A percentile compares a stretch with the other conserved stretches of the same genome.
Conservation (phyloP, 2,797 vertebrate genomes). For the Mallotus villosus region DNA sequence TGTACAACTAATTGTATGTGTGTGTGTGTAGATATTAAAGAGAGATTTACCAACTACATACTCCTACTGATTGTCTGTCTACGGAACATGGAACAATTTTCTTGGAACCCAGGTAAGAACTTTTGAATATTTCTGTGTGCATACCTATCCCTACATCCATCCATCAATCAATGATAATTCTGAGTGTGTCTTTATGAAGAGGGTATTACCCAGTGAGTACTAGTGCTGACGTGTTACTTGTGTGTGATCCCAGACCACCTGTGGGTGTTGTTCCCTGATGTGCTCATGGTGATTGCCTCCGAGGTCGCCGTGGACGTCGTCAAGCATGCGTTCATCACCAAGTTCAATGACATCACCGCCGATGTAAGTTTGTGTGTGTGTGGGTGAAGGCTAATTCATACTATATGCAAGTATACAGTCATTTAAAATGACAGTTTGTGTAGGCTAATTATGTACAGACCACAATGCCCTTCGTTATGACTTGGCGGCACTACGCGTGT, state of each 20-base stretch:
- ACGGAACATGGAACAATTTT: constrained; percentile 99
- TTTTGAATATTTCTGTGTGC: neutral
- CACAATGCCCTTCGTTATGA: neutral
- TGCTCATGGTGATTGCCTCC: constrained; percentile 95
- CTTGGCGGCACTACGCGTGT: neutral
- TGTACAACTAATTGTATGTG: no score
- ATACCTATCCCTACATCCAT: no score
- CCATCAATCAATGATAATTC: neutral
- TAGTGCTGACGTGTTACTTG: constrained; percentile 8
- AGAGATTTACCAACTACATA: constrained; percentile 97
- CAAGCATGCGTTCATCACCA: constrained; percentile 99
- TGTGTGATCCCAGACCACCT: constrained; percentile 85
- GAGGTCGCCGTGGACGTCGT: constrained; percentile 95
- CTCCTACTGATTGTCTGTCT: constrained; percentile 96
- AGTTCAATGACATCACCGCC: constrained; percentile 98
- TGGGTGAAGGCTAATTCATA: neutral
- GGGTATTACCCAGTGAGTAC: neutral
- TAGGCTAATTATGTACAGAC: no score
- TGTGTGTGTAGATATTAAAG: constrained; percentile 89
- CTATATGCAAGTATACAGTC: no score
- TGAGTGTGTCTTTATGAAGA: neutral
- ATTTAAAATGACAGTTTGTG: no score
- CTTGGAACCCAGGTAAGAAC: constrained; percentile 92
- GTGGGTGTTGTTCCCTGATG: constrained; percentile 97
- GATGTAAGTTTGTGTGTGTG: constrained; percentile 80